These are phyloP conservation scores for Julus scandinavius DNA, from an alignment of 2,888 invertebrate species.

Conservation along the genomic window DNA sequence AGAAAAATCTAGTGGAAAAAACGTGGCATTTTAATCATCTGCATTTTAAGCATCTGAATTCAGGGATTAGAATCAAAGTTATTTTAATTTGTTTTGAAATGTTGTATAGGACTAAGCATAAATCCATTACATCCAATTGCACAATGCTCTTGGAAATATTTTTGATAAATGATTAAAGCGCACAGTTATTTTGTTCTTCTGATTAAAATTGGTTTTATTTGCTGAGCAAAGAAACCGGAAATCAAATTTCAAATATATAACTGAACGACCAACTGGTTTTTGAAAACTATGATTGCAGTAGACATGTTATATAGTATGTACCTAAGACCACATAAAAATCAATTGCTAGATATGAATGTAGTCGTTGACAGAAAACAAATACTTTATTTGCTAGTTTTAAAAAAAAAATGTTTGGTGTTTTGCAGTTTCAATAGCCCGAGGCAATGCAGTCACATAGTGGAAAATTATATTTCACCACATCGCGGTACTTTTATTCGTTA, in stretches of 20 bases:
- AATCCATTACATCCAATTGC: too few relatives aligned
- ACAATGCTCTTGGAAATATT: too few relatives aligned
- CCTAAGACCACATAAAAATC: not conserved
- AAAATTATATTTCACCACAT: not conserved
- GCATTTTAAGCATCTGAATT: too few relatives aligned
- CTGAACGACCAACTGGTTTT: not conserved
- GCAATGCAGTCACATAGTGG: not conserved
- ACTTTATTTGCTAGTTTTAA: not conserved
- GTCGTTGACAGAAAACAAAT: conserved; percentile 1
- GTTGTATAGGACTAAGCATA: too few relatives aligned
- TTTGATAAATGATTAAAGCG: too few relatives aligned
- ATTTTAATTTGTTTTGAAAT: too few relatives aligned
- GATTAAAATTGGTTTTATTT: not conserved
- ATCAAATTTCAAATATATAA: not conserved
- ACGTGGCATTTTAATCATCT: too few relatives aligned
- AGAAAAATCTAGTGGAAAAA: too few relatives aligned
- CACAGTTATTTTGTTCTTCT: not conserved
- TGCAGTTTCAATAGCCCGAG: not conserved
- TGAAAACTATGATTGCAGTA: not conserved
- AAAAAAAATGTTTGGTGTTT: not conserved
- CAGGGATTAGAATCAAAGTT: too few relatives aligned
- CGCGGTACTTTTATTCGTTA: not conserved
- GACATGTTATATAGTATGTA: not conserved
- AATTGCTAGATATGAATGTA: not conserved
- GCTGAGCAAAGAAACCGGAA: not conserved